A percentile compares a stretch with the other conserved stretches of the same genome.
Evolutionary conservation across 1,140 invertebrate genomes (phyloP).

Genomic region (Drosophila kurseongensis): DNA sequence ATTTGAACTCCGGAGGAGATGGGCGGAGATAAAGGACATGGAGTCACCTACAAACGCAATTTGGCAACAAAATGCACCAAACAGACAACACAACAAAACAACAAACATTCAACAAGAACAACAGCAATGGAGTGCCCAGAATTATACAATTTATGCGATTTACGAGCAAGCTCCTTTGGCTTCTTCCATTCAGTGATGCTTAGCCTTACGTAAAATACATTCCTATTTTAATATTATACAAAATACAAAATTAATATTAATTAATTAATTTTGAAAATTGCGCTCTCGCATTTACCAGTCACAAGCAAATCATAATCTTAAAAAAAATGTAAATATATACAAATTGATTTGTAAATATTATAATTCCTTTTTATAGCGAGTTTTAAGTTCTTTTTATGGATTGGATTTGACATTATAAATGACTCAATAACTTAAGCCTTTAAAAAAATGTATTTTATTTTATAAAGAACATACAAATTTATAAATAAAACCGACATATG

Average conservation of each 20-base stretch:
- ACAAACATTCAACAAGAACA: conserved; percentile 50
- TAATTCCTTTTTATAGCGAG: too few species aligned
- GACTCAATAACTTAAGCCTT: too few species aligned
- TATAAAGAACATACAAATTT: too few species aligned
- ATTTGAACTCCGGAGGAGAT: conserved; percentile 44
- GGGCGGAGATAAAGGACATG: conserved; percentile 35
- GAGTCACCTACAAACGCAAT: conserved; percentile 79
- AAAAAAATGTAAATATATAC: too few species aligned
- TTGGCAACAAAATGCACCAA: conserved; percentile 74
- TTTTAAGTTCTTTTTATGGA: too few species aligned
- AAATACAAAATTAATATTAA: background rate
- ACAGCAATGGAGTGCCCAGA: conserved; percentile 64
- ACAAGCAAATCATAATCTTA: too few species aligned
- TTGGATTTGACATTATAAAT: too few species aligned
- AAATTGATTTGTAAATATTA: too few species aligned
- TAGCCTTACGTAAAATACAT: background rate
- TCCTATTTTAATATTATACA: background rate
- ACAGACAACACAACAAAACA: conserved; percentile 39
- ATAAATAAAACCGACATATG: too few species aligned
- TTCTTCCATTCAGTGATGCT: conserved; percentile 29
- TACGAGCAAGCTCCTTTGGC: conserved; percentile 63
- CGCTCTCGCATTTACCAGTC: too few species aligned
- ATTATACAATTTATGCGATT: conserved; percentile 84
- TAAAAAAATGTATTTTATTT: too few species aligned
- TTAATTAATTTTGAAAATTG: too few species aligned